Evolutionary conservation across 2,113 vertebrate species (phyloP), one percentile per base, ranked within the genome.

Genomic region (Boulengeromyrus knoepffleri): DNA sequence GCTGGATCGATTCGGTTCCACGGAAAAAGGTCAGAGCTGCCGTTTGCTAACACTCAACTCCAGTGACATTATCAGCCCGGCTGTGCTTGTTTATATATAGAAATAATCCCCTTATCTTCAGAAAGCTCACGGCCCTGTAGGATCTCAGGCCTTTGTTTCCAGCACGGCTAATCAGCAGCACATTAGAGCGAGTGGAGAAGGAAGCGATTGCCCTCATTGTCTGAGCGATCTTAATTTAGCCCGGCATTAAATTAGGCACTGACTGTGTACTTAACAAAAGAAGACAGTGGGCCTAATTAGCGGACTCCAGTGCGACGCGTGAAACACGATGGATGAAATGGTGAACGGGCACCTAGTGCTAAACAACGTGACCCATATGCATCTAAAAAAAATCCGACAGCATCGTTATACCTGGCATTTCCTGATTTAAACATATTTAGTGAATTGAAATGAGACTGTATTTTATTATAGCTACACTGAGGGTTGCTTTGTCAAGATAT

Each of bases 231-330:
- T 90, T 87, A 47, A 90, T 90, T 89, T 85, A 92, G 90, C 85
- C 66, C 93, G 66, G 90, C 31, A 88, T 74, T 56, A 80, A 89
- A 92, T 91, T 91, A 93, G 0, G 19, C 62, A 19, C 58, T 83
- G 91, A 84, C 58, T 7, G 85, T 58, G 42, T 86, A 89, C 86
- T 83, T 90, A 88, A 91, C 85, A 83, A 90, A 46, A 10, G 83
- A 89, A 39, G n/a, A 85, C 19, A 85, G 83, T 24, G 7, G 19
- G 45, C 83, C 39, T 46, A 87, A 53, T 87, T 53, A 53, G 13
- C 8, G 31, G 5, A 87, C 50, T 56, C 27, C 9, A 8, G 27
- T 27, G n/a, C 5, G 24, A 86, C 47, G n/a, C n/a, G 15, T 47
- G 83, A 85, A 47, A 21, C 19, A 2, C 17, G 17, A 45, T n/a